A percentile compares a stretch with the other conserved stretches of the same genome.
These are phyloP conservation scores for Meteorus cinctellus DNA, from an alignment of 2,888 invertebrate species.

Conservation along the genomic window DNA sequence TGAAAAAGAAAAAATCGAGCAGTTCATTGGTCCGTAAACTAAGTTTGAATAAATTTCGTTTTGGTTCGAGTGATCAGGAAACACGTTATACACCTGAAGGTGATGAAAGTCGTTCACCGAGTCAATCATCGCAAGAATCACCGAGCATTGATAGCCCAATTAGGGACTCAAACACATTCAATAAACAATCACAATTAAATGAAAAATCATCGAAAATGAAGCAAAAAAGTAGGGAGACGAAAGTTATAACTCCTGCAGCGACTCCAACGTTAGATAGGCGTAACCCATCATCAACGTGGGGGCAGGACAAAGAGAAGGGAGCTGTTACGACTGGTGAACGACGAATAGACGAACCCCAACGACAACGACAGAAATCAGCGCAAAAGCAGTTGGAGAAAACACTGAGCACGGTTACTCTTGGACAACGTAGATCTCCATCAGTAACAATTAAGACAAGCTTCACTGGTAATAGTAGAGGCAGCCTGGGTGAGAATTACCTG, in stretches of 20 bases:
- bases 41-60: constrained; percentile 66
- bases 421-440: constrained; percentile 65
- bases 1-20: constrained; percentile 61
- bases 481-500: constrained; percentile 22
- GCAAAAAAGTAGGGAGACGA: constrained; percentile 35
- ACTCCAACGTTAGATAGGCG: constrained; percentile 43
- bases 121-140: constrained; percentile 69
- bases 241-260: constrained; percentile 30
- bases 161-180: constrained; percentile 30
- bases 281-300: constrained; percentile 43
- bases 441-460: constrained; percentile 62
- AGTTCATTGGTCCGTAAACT: constrained; percentile 65
- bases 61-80: constrained; percentile 55
- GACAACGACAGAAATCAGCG: constrained; percentile 49
- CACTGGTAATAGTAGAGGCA: constrained; percentile 41
- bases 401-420: constrained; percentile 62
- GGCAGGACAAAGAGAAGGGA: constrained; percentile 57
- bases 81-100: constrained; percentile 65
- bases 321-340: constrained; percentile 45
- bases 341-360: constrained; percentile 46
- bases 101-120: constrained; percentile 67
- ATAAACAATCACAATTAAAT: constrained; percentile 21
- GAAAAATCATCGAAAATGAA: constrained; percentile 20
- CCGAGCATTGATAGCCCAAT: constrained; percentile 59
- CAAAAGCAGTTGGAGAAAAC: constrained; percentile 52